Evolutionary conservation across 2,113 vertebrate species (phyloP), one percentile per base, ranked within the genome.

Genomic region (Muscicapa adusta): DNA sequence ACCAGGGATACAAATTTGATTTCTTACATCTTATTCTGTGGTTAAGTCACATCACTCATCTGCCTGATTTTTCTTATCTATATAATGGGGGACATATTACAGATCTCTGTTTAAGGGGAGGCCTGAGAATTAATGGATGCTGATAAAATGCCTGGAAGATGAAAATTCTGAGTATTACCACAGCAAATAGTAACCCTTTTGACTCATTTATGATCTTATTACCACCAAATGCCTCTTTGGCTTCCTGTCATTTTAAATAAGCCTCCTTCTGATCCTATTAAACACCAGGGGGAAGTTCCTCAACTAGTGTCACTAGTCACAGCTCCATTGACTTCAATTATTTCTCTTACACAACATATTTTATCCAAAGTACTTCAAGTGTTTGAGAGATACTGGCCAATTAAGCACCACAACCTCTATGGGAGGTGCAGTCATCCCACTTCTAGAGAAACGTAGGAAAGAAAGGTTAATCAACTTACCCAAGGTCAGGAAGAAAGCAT

Each of bases 251-350:
- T 87, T 91, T 91, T 68, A 93, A 43, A 70, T 94, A 88, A 96
- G 66, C n/a, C n/a, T 79, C 42, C 56, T 93, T 91, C 82, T 95
- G 91, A 94, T 97, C 62, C 77, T 95, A 29, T 96, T 91, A 94
- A 96, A 85, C 89, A 76, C 58, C 45, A 36, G 57, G 72, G 76
- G 83, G 65, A 91, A 93, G 88, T 83, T 91, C 60, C 65, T 83
- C 43, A 80, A 63, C 65, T 82, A 51, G 51, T 67, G 89, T 93
- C 54, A 85, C 74, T 85, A 95, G 93, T 94, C 89, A 93, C 74
- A 96, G 89, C 85, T 95, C 88, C 93, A 93, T 74, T 96, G 91
- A 91, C 88, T 97, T 94, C 75, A 93, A 63, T 97, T 93, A 94
- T 83, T 96, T 88, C 87, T 80, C 73, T 94, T 90, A 66, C 25